These are phyloP conservation scores for Acanthosepion pharaonis DNA, from an alignment of 2,888 invertebrate species.

Conservation along the genomic window DNA sequence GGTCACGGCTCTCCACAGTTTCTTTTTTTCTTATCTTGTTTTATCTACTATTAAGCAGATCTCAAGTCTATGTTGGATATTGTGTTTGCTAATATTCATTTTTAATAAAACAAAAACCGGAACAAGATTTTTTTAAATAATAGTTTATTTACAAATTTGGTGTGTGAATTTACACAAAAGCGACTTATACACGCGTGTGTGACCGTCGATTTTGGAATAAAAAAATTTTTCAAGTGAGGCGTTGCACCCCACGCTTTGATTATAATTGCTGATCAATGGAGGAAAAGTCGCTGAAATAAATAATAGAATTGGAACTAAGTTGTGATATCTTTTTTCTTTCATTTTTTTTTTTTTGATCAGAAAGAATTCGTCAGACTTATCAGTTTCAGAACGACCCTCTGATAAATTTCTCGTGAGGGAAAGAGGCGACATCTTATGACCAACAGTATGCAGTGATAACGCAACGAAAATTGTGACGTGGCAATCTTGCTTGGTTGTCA, in stretches of 20 bases:
- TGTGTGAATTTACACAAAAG: too few relatives aligned
- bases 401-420: constrained; percentile 1
- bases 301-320: not conserved
- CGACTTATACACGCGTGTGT: too few relatives aligned
- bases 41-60: too few relatives aligned
- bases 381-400: not conserved
- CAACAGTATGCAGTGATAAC: not conserved
- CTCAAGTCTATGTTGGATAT: too few relatives aligned
- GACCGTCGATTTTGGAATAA: too few relatives aligned
- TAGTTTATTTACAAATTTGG: too few relatives aligned
- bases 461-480: not conserved
- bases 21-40: too few relatives aligned
- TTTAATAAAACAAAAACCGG: too few relatives aligned
- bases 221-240: not conserved
- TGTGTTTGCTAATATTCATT: too few relatives aligned
- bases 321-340: not conserved
- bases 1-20: too few relatives aligned
- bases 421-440: not conserved
- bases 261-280: not conserved
- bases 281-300: fast-evolving
- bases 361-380: not conserved
- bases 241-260: not conserved
- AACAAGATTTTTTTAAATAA: too few relatives aligned
- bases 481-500: not conserved
- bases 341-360: not conserved